Evolutionary conservation across 2,113 vertebrate genomes (phyloP), one percentile per base, ranked within the genome.

Genomic region (Python bivittatus): DNA sequence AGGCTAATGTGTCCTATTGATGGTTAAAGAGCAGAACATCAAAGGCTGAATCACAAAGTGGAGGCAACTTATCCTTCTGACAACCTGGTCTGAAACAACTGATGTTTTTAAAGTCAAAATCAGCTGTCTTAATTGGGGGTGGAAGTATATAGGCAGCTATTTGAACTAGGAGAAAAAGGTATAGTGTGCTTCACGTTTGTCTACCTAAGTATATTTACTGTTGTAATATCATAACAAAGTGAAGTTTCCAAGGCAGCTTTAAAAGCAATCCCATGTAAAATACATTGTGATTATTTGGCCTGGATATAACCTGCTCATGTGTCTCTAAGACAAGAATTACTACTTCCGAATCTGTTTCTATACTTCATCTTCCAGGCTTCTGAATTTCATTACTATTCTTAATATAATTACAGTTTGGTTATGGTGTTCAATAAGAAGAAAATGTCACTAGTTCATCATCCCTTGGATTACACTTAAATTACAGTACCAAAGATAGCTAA

Each of bases 391-490:
- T 90, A 87, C 25, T 9, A 42, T 94, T 0, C 9, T 86, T 54
- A 84, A 27, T 85, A 42, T 93, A 90, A 94, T 85, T 61, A 93
- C 91, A 10, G 84, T 42, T 42, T 27, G 94, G 85, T 33, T 64
- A 61, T 93, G 94, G 6, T 0, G 92, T 25, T 84, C 68, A 53
- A 58, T 1, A 87, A 27, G 44, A 72, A 95, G 93, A 93, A 53
- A 52, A 88, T 42, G 2, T 0, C 25, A 94, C 58, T 8, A 6
- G 1, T 83, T 92, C 79, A 54, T 89, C 88, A 89, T 92, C 89
- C 88, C 33, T 83, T 90, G 90, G 27, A 91, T 87, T 92, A 96
- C 17, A 3, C 12, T 93, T 88, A 17, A 92, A 88, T 88, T 33
- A 22, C 48, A 95, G 6, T 9, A 93, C 7, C 27, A 88, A 4